Percentiles rank a stretch among this genome's conserved stretches.
phyloP scores from a whole-genome alignment of 2,888 invertebrate genomes.

The Torymus texanus region DNA sequence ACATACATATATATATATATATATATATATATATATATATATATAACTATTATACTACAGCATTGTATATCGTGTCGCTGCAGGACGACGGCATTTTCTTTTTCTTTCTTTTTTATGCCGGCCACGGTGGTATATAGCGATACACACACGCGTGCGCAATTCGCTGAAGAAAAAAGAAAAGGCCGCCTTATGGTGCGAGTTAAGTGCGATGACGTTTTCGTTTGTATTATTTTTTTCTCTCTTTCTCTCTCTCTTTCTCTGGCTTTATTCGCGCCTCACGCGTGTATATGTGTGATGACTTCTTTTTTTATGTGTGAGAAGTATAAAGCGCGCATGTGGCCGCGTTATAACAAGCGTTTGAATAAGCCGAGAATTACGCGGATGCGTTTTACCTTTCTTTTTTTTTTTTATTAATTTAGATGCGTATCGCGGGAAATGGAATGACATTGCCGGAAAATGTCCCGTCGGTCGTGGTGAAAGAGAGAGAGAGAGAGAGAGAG shows the following conservation, averaged over 20 bases:
- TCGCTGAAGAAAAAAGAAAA: slow-evolving; percentile 24
- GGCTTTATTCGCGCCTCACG: neutral
- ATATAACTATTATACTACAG: neutral
- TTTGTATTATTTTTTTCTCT: slow-evolving; percentile 9
- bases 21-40: no score
- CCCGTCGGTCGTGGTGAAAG: neutral
- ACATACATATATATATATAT: no score
- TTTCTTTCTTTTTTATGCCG: neutral
- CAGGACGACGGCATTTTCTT: neutral
- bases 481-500: neutral
- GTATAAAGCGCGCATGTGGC: neutral
- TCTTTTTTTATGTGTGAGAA: neutral
- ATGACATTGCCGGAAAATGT: slow-evolving; percentile 8
- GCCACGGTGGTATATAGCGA: neutral
- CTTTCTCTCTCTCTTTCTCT: neutral
- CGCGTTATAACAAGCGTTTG: slow-evolving; percentile 30
- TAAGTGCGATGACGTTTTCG: slow-evolving; percentile 50
- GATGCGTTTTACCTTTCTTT: no score
- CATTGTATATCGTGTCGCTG: neutral
- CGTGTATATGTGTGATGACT: neutral
- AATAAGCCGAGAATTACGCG: slow-evolving; percentile 29
- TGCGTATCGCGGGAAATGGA: slow-evolving; percentile 19
- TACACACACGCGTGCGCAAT: slow-evolving; percentile 35
- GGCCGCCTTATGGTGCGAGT: slow-evolving; percentile 31
- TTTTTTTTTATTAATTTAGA: slow-evolving; percentile 38